Percentiles rank a stretch among this genome's conserved stretches.
phyloP scores from a whole-genome alignment of 2,797 vertebrate genomes.

The Falco naumanni region DNA sequence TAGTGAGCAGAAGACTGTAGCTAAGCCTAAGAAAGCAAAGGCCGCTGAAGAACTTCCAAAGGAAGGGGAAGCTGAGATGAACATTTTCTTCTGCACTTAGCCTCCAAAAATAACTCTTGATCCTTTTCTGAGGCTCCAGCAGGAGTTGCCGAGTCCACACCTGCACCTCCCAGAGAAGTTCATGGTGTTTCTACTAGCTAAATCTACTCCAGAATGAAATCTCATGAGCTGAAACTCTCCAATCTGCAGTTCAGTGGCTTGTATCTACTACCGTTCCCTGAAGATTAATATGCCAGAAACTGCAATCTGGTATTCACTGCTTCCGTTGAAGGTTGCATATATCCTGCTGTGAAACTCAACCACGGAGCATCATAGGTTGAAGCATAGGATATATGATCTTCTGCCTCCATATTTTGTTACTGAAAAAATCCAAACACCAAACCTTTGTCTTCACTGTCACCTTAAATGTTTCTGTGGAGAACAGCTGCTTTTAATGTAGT shows the following conservation, averaged over 20 bases:
- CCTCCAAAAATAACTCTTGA: neutral
- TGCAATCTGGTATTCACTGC: neutral
- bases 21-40: neutral
- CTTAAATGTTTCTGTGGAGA: neutral
- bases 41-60: neutral
- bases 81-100: neutral
- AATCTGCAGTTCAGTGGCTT: neutral
- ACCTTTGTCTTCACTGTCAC: neutral
- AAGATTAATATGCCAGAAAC: neutral
- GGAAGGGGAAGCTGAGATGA: neutral
- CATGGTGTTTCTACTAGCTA: neutral
- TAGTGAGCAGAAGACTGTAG: neutral
- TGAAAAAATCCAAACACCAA: neutral
- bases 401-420: neutral
- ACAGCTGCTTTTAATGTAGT: neutral
- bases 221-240: neutral
- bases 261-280: neutral
- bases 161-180: neutral
- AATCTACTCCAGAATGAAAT: neutral
- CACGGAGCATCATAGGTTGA: neutral
- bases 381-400: neutral
- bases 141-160: neutral
- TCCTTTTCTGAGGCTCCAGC: neutral
- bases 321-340: neutral
- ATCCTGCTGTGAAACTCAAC: neutral